Evolutionary conservation across 30 jellyfish, hydroid and myxozoan genomes (phyloP).

Genomic region (Chrysaora quinquecirrha): DNA sequence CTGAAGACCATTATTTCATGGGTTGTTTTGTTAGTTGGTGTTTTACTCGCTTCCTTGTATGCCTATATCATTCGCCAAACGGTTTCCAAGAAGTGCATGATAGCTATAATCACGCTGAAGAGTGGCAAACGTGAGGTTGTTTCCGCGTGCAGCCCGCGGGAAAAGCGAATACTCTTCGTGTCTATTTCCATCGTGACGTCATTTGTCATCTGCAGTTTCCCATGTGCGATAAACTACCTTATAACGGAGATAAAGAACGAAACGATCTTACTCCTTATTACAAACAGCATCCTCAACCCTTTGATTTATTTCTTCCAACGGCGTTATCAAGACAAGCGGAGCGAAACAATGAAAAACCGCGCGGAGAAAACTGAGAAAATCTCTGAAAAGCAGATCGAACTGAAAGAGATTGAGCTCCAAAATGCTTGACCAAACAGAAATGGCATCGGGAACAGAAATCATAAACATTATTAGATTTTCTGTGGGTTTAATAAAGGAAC

Average conservation of each 20-base stretch:
- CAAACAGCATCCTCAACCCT: slow-evolving; percentile 69
- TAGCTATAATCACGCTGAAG: slow-evolving; percentile 46
- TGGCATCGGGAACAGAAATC: no score
- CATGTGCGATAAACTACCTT: slow-evolving; percentile 54
- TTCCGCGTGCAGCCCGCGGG: slow-evolving; percentile 78
- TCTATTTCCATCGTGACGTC: slow-evolving; percentile 62
- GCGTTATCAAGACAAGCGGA: slow-evolving; percentile 42
- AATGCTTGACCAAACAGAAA: no score
- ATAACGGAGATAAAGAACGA: neutral
- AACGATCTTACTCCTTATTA: slow-evolving; percentile 21
- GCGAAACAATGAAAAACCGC: slow-evolving; percentile 26
- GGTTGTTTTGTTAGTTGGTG: slow-evolving; percentile 38
- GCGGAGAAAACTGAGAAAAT: slow-evolving; percentile 15
- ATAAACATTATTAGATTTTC: no score
- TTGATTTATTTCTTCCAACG: slow-evolving; percentile 64
- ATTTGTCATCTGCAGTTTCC: slow-evolving; percentile 56
- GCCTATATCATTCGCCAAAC: slow-evolving; percentile 67
- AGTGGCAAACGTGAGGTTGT: slow-evolving; percentile 70
- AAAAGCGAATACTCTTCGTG: slow-evolving; percentile 53
- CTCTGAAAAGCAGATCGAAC: no score
- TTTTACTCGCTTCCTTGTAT: slow-evolving; percentile 34
- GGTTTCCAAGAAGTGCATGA: slow-evolving; percentile 64
- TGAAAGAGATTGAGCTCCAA: no score
- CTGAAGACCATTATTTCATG: slow-evolving; percentile 28
- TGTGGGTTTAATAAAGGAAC: no score